These are phyloP conservation scores for Cephalotes varians DNA, from an alignment of 2,888 invertebrate species.

Conservation along the genomic window DNA sequence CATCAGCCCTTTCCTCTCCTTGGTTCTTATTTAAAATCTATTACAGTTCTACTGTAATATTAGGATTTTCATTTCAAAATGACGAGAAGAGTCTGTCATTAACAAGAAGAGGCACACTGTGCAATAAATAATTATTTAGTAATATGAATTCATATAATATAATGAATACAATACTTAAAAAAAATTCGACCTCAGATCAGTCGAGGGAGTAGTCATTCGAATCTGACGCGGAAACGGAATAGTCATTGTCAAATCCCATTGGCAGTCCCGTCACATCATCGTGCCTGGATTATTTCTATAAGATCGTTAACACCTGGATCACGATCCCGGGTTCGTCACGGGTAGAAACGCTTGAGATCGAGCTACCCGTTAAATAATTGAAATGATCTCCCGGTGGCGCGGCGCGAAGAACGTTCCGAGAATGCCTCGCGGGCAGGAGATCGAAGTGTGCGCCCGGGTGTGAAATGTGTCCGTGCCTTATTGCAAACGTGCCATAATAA, in stretches of 20 bases:
- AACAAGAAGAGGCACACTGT: neutral
- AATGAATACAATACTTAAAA: neutral
- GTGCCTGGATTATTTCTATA: slow-evolving; percentile 36
- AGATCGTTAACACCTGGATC: slow-evolving; percentile 41
- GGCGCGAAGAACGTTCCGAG: slow-evolving; percentile 44
- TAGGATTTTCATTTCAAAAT: too few species aligned
- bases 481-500: slow-evolving; percentile 63
- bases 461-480: slow-evolving; percentile 43
- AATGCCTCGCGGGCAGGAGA: slow-evolving; percentile 40
- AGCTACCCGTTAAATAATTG: slow-evolving; percentile 49
- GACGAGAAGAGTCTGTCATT: too few species aligned
- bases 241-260: slow-evolving; percentile 6
- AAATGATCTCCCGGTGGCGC: slow-evolving; percentile 31
- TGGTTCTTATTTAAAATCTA: too few species aligned
- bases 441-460: slow-evolving; percentile 46
- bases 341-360: slow-evolving; percentile 30
- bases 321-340: slow-evolving; percentile 51
- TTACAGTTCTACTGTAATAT: too few species aligned
- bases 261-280: slow-evolving; percentile 17
- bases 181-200: neutral
- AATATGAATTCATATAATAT: neutral
- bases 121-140: neutral
- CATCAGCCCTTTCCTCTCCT: too few species aligned
- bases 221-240: slow-evolving; percentile 24
- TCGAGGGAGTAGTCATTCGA: neutral